Percentiles rank a stretch among this genome's conserved stretches.
These are phyloP conservation scores for Perca schrenkii DNA, from an alignment of 2,113 vertebrate species.

Conservation along the genomic window DNA sequence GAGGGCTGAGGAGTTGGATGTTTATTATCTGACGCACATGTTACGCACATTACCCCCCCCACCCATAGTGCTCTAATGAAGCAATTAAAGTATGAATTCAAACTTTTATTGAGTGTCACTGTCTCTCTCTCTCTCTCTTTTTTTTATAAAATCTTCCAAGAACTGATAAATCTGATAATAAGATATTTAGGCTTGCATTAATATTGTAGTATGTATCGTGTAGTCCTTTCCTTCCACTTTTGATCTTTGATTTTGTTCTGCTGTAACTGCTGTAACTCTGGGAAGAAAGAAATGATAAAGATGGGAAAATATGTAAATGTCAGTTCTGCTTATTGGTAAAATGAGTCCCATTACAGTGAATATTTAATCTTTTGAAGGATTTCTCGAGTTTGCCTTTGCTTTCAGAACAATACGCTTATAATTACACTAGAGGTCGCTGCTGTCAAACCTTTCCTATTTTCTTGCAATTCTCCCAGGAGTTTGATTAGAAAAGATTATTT, in stretches of 20 bases:
- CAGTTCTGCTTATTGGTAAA: not conserved
- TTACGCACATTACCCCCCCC: too few species aligned
- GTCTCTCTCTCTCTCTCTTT: not conserved
- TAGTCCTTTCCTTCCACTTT: not conserved
- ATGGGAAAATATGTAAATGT: not conserved
- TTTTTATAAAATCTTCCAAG: not conserved
- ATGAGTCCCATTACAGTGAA: not conserved
- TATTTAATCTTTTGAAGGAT: not conserved
- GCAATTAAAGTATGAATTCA: constrained; percentile 1
- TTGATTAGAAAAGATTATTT: not conserved
- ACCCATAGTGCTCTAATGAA: not conserved
- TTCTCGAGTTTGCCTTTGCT: not conserved
- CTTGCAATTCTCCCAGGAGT: not conserved
- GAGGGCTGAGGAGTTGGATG: not conserved
- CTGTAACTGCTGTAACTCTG: not conserved
- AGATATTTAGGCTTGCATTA: not conserved
- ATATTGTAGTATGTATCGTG: not conserved
- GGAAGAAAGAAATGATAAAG: not conserved
- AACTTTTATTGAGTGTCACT: not conserved
- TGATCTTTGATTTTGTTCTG: not conserved
- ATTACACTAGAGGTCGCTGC: constrained; percentile 74
- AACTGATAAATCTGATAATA: constrained; percentile 5
- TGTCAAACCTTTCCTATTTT: constrained; percentile 31
- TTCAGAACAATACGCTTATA: not conserved
- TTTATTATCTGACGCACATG: not conserved